These are phyloP conservation scores for Tetropium fuscum DNA, from an alignment of 2,888 invertebrate species.

Conservation along the genomic window DNA sequence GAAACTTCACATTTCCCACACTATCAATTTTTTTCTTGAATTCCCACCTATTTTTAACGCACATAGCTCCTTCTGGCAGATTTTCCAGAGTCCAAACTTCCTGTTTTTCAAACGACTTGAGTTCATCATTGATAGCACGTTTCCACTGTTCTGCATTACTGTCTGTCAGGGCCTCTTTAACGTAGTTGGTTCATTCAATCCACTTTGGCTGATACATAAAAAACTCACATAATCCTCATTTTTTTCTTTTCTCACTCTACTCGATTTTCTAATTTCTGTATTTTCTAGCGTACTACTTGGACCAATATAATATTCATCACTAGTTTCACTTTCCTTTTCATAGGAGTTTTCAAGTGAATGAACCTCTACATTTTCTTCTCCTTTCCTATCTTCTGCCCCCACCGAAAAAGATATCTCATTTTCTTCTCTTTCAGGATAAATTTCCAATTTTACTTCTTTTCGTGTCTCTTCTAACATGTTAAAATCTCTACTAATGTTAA, in stretches of 20 bases:
- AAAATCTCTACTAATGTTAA: neutral
- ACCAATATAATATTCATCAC: neutral
- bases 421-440: too few relatives aligned
- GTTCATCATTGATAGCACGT: conserved; percentile 1
- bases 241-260: neutral
- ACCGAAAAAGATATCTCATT: too few relatives aligned
- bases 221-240: neutral
- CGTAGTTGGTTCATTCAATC: neutral
- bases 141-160: neutral
- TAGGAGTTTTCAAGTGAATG: neutral
- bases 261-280: neutral
- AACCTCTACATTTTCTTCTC: neutral
- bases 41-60: neutral
- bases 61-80: neutral
- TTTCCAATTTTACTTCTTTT: neutral
- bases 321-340: neutral
- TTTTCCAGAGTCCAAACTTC: conserved; percentile 11
- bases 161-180: neutral
- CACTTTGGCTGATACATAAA: neutral
- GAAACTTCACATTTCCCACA: conserved; percentile 14
- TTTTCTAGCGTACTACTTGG: neutral
- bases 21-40: conserved; percentile 2
- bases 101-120: conserved; percentile 11
- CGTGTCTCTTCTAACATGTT: neutral
- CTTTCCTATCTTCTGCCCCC: neutral